Evolutionary conservation across 2,888 invertebrate species (phyloP), one percentile per base, ranked within the genome.

Genomic region (Cataglyphis albicans): DNA sequence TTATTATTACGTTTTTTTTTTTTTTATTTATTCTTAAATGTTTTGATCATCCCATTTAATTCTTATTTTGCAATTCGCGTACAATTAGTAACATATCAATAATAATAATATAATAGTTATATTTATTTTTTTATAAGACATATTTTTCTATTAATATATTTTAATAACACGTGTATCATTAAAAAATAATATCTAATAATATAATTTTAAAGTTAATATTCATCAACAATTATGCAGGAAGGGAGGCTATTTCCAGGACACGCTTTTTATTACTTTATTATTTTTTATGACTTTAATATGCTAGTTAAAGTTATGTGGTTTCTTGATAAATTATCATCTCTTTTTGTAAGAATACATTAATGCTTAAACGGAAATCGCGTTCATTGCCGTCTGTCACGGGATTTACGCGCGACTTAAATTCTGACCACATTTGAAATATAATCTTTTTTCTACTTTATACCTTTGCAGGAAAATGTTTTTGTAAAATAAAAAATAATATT

Each of bases 331-430:
- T 70, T 57, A 78, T 44, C 18, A 55, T 72, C 59, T 35, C 38
- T 76, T 55, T 68, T 25, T 25, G 44, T 52, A 80, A 59, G 78
- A 80, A 80, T 80, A 44, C 15, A 59, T 80, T 80, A 80, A 80
- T 7, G 72, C 21, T 7, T 44, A 59, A 72, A 44, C 78, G 78
- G 78, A 80, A 80, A 35, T 21, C 59, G 59, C 78, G 44, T 80
- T 80, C 59, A 38, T 80, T 72, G 72, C 59, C 78, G 59, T 72
- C 35, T 25, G 21, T 41, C 41, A 5, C 25, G 41, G 29, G 18
- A 32, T 32, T 35, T 21, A 18, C 44, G 41, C 9, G 10, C 32
- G 38, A 59, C 12, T 80, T 9, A 80, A 80, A 32, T n/a, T 15
- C 21, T 44, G 3, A 25, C 67, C 6, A 32, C 38, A 55, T 9